A percentile compares a stretch with the other conserved stretches of the same genome.
Evolutionary conservation across 2,797 vertebrate genomes (phyloP).

Genomic region (Pristis pectinata): DNA sequence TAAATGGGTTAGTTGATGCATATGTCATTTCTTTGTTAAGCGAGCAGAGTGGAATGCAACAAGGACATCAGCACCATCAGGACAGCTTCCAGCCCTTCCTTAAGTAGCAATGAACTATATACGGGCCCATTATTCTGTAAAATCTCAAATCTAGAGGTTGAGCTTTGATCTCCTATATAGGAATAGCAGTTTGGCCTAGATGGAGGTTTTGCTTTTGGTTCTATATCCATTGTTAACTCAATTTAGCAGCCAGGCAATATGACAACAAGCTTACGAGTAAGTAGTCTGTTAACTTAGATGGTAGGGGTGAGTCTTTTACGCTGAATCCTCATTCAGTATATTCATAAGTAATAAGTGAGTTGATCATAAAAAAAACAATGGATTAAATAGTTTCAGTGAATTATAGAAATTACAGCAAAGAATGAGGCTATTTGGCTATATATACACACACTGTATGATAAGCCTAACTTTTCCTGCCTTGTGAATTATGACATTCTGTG

Average conservation of each 20-base stretch:
- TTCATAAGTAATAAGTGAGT: too few species aligned
- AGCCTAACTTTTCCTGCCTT: too few species aligned
- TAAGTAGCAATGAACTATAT: neutral
- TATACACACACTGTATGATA: too few species aligned
- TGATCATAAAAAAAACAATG: too few species aligned
- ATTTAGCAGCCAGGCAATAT: neutral
- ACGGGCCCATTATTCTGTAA: neutral
- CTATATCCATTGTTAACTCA: neutral
- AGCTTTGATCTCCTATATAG: too few species aligned
- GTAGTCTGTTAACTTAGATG: neutral
- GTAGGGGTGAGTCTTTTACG: neutral
- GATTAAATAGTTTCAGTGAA: too few species aligned
- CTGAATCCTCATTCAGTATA: neutral
- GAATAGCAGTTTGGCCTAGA: neutral
- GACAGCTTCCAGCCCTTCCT: neutral
- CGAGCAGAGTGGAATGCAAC: too few species aligned
- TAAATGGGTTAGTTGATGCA: neutral
- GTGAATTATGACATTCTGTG: too few species aligned
- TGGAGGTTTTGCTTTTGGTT: neutral
- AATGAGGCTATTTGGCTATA: too few species aligned
- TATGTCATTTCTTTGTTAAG: neutral
- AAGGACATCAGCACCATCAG: too few species aligned
- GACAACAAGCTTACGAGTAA: neutral
- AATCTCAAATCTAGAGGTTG: neutral
- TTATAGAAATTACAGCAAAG: too few species aligned